Evolutionary conservation across 2,797 vertebrate species (phyloP).

Genomic region (Esox masquinongy): DNA sequence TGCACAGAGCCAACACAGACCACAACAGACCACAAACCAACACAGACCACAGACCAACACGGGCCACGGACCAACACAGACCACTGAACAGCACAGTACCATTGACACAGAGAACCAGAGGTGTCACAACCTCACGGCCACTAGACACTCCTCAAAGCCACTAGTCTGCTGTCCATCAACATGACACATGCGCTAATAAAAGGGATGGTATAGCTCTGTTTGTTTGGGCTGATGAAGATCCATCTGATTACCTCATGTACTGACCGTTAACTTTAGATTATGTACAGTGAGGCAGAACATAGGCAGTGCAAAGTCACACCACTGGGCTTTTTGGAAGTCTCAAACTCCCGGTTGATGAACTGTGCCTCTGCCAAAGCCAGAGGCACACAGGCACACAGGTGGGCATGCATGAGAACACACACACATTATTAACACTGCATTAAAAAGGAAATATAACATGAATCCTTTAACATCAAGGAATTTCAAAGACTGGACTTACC

Average conservation of each 20-base stretch:
- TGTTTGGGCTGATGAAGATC: neutral
- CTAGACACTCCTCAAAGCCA: neutral
- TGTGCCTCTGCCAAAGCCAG: slow-evolving; percentile 63
- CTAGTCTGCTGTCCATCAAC: neutral
- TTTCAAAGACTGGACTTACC: slow-evolving; percentile 84
- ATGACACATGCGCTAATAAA: neutral
- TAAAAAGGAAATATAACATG: slow-evolving; percentile 77
- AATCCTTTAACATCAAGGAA: slow-evolving; percentile 70
- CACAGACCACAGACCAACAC: slow-evolving; percentile 60
- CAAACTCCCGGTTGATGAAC: slow-evolving; percentile 81
- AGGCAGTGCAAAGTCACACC: slow-evolving; percentile 29
- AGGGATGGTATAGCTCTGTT: neutral
- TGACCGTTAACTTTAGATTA: neutral
- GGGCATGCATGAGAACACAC: slow-evolving; percentile 14
- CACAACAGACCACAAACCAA: slow-evolving; percentile 40
- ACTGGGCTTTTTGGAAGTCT: slow-evolving; percentile 61
- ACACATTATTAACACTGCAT: slow-evolving; percentile 59
- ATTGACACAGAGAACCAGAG: neutral
- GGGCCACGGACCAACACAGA: slow-evolving; percentile 35
- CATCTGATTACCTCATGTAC: neutral
- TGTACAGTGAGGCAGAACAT: neutral
- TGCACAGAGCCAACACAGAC: slow-evolving; percentile 52
- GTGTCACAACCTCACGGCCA: neutral
- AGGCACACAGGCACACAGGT: slow-evolving; percentile 25
- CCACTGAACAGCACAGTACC: slow-evolving; percentile 12